A percentile compares a stretch with the other conserved stretches of the same genome.
Conservation (phyloP, 2,888 invertebrate species). For the Plemyria rubiginata region DNA sequence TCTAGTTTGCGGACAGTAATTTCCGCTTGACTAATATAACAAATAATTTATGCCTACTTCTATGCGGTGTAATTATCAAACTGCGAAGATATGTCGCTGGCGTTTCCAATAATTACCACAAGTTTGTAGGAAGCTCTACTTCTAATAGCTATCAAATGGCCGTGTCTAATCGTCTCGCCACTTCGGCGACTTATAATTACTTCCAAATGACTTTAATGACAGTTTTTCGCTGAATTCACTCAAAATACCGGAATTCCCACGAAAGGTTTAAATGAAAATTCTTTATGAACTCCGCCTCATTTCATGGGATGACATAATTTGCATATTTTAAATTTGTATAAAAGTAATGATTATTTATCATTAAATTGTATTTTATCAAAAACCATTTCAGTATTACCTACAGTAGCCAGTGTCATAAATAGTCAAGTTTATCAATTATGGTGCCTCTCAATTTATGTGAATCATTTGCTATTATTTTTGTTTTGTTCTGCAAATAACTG, state of each 20-base stretch:
- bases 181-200: conserved; percentile 59
- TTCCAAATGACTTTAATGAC: conserved; percentile 62
- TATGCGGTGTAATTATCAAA: conserved; percentile 34
- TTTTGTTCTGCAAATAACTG: too few species aligned
- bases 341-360: too few species aligned
- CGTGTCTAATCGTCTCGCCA: conserved; percentile 53
- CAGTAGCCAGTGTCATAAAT: too few species aligned
- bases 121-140: conserved; percentile 47
- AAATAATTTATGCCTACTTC: conserved; percentile 37
- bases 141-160: conserved; percentile 61
- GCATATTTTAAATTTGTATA: conserved; percentile 9
- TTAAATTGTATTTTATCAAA: too few species aligned
- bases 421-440: too few species aligned
- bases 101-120: conserved; percentile 45
- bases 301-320: conserved; percentile 16
- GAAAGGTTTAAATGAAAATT: conserved; percentile 50
- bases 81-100: conserved; percentile 35
- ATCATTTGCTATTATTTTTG: too few species aligned
- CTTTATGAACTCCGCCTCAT: conserved; percentile 37
- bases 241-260: conserved; percentile 44
- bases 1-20: conserved; percentile 40
- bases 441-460: too few species aligned
- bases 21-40: conserved; percentile 33
- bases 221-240: conserved; percentile 49
- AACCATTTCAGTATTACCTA: too few species aligned